Base-by-base conservation (phyloP, 1,140 invertebrate species). In the Coenobita brevimanus region DNA sequence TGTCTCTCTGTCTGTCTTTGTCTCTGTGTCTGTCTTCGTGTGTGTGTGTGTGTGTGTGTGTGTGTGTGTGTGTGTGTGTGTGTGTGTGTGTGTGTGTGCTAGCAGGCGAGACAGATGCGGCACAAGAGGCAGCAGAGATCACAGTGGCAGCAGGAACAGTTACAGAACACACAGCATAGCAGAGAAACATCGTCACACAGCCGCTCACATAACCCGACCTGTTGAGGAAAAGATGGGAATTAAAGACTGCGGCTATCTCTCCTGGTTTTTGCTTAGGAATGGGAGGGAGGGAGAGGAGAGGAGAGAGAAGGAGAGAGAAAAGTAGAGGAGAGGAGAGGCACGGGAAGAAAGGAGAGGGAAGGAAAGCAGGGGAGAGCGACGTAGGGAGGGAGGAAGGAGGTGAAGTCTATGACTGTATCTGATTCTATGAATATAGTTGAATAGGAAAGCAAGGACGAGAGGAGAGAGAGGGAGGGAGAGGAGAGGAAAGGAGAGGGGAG, bases 61-160 rank as follows among this genome's bases (percentile, higher is more conserved):
- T n/a, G n/a, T n/a, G n/a, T n/a, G n/a, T n/a, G n/a, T n/a, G n/a
- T n/a, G n/a, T n/a, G n/a, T n/a, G n/a, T n/a, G n/a, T n/a, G n/a
- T n/a, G n/a, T n/a, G n/a, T n/a, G n/a, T n/a, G n/a, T n/a, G n/a
- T n/a, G n/a, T n/a, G n/a, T n/a, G n/a, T n/a, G n/a, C n/a, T n/a
- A n/a, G n/a, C n/a, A n/a, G n/a, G 76, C 76, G 15, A 57, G 21
- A 36, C 76, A 80, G 50, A 80, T 38, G 21, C 76, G 10, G 36
- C 76, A 80, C 50, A 80, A 54, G 46, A 80, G 76, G 30, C 76
- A 80, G 76, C 76, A 80, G 30, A 80, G 54, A 30, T 80, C 76
- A 60, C 76, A 80, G 76, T 80, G 76, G 57, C 76, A 80, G 50
- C 76, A 33, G 27, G 76, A 62, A 21, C 76, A 80, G 54, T 80